Percentiles rank a stretch among this genome's conserved stretches.
phyloP scores from a whole-genome alignment of 2,888 invertebrate genomes.

The Heterodera filipjevi region DNA sequence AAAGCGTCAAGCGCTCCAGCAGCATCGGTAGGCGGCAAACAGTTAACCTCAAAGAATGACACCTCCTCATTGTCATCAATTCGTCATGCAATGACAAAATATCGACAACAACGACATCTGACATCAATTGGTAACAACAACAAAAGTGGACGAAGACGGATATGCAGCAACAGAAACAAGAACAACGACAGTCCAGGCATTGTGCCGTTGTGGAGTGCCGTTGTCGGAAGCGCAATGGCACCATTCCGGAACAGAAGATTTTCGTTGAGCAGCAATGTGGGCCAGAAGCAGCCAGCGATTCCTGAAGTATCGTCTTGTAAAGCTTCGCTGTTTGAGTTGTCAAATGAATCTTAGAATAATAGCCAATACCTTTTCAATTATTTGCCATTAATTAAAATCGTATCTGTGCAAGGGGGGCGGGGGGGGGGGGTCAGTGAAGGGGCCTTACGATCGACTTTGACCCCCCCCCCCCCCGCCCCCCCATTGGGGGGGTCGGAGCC shows the following conservation, averaged over 20 bases:
- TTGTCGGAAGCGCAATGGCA: neutral
- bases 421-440: too few relatives aligned
- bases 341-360: neutral
- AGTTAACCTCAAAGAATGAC: neutral
- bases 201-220: neutral
- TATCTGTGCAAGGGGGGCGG: too few relatives aligned
- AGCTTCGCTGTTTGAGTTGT: neutral
- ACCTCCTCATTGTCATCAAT: too few relatives aligned
- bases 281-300: neutral
- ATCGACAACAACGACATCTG: neutral
- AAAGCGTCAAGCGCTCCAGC: neutral
- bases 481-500: too few relatives aligned
- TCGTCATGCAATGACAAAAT: neutral
- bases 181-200: neutral
- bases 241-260: neutral
- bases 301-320: neutral
- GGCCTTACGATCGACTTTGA: too few relatives aligned
- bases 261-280: neutral
- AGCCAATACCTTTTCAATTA: neutral
- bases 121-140: neutral
- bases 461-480: too few relatives aligned
- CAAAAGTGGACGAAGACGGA: neutral
- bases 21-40: too few relatives aligned
- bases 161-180: neutral
- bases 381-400: too few relatives aligned